Base-by-base conservation (phyloP, 2,888 invertebrate genomes). In the Hoplodrina blanda region DNA sequence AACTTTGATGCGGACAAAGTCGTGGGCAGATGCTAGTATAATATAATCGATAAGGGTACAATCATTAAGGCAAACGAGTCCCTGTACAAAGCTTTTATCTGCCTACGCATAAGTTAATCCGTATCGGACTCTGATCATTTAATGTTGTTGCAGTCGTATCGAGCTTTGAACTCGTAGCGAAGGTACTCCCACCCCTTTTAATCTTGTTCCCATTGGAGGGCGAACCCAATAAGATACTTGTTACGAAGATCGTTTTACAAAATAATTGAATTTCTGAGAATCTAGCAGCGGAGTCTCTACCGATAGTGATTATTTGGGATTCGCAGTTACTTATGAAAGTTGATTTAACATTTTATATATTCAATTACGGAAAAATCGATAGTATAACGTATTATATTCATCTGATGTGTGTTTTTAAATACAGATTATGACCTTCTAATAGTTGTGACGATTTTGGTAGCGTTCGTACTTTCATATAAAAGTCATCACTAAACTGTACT, bases 261-360 rank as follows among this genome's bases (percentile, higher is more conserved):
- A 71, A 80, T 71, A 82, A 76, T 82, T 71, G 74, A 78, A 75
- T 78, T 78, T 76, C 67, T 69, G 53, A 68, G 69, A 70, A 72
- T 63, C 54, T 67, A 67, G 57, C 69, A 67, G 17, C 66, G 78
- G 52, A 69, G 57, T 57, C 52, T 68, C 57, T 66, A 62, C 54
- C 11, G 68, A 66, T 57, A 67, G 62, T 78, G 44, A 65, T 74
- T 71, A 67, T 64, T 67, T 69, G n/a, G 20, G 20, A 67, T 60
- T 57, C 57, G 20, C 57, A 20, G 62, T 52, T n/a, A 66, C 53
- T 69, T 56, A 20, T 33, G 37, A 59, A 69, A 55, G 57, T 66
- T 70, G n/a, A 53, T 66, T 56, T 19, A 30, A 50, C 15, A 49
- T 62, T 60, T 59, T 41, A 41, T 61, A n/a, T 59, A 33, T 65